A percentile compares a stretch with the other conserved stretches of the same genome.
Conservation (phyloP, 2,113 vertebrate species). For the Ursus arctos region DNA sequence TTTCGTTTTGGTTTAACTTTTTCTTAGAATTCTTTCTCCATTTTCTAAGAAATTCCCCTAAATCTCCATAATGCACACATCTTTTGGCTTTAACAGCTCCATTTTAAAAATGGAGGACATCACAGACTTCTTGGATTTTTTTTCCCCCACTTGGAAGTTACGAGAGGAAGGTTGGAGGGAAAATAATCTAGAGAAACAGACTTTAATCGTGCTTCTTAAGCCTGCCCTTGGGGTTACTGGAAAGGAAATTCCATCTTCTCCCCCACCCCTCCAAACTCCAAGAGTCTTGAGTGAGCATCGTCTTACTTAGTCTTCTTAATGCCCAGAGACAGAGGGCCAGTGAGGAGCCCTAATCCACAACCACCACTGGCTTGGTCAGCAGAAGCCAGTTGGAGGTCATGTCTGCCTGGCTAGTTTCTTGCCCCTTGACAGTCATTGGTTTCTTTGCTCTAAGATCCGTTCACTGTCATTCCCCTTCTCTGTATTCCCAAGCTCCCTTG, state of each 20-base stretch:
- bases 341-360: not conserved
- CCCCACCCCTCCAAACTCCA: not conserved
- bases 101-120: not conserved
- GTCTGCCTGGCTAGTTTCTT: not conserved
- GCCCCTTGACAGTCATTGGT: not conserved
- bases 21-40: conserved; percentile 50
- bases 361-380: not conserved
- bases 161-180: not conserved
- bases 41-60: conserved; percentile 66
- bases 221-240: not conserved
- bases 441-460: not conserved
- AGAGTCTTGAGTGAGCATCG: not conserved
- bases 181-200: not conserved
- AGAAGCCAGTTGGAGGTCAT: not conserved
- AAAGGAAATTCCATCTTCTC: not conserved
- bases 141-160: not conserved
- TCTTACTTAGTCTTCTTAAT: not conserved
- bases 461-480: not conserved
- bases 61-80: not conserved
- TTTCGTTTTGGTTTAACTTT: conserved; percentile 69
- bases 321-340: not conserved
- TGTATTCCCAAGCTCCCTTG: not conserved
- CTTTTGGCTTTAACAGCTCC: not conserved
- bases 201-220: not conserved
- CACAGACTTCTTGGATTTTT: not conserved